Evolutionary conservation across 2,888 invertebrate species (phyloP).

Genomic region (Buathra laborator): DNA sequence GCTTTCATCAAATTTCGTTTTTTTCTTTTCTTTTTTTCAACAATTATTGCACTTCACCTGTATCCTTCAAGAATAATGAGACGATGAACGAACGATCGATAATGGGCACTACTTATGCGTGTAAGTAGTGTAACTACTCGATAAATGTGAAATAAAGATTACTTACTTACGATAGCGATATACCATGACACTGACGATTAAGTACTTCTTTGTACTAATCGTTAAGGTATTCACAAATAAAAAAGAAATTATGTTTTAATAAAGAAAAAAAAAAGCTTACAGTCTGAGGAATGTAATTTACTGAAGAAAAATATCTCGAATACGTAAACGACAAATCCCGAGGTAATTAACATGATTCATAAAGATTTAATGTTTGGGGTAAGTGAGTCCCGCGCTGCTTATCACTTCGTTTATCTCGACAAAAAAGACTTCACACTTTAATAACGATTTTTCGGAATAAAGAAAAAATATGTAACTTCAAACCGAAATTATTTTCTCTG

Average conservation of each 20-base stretch:
- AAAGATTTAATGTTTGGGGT: no score
- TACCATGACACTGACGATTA: conserved; percentile 15
- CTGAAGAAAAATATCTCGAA: not conserved
- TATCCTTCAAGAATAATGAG: not conserved
- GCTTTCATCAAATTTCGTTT: conserved; percentile 10
- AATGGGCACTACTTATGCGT: not conserved
- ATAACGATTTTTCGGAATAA: no score
- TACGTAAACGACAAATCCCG: not conserved
- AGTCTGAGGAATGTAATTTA: conserved; percentile 1
- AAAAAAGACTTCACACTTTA: no score
- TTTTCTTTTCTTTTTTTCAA: conserved; percentile 33
- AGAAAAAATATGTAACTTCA: not conserved
- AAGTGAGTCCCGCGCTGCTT: no score
- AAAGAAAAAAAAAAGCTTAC: not conserved
- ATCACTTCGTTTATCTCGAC: no score
- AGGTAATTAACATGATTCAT: not conserved
- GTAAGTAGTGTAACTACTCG: conserved; percentile 1
- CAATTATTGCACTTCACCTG: conserved; percentile 44
- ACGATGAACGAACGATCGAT: conserved; percentile 11
- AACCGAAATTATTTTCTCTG: not conserved
- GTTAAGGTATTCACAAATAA: not conserved
- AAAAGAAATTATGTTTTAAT: conserved; percentile 5
- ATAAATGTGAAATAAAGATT: conserved; percentile 9
- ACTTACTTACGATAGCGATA: not conserved
- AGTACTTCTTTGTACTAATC: conserved; percentile 24